These are phyloP conservation scores for Cassiopea andromeda DNA, from an alignment of 30 jellyfish, hydroid and myxozoan species.

Conservation along the genomic window DNA sequence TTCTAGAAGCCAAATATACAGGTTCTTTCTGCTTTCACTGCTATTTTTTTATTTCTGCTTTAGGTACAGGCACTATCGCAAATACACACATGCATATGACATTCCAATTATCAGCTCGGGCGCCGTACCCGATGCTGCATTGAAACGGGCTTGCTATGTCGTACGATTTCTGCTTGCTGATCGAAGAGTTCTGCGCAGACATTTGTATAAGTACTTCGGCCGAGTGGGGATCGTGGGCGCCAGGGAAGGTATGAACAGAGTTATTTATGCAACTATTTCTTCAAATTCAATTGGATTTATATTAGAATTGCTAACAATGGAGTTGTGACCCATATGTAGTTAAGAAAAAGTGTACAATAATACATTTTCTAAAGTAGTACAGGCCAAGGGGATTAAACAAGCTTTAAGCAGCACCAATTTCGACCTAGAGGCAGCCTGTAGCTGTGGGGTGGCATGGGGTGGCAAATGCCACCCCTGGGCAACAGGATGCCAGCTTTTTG, in stretches of 20 bases:
- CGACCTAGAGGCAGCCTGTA: too few relatives aligned
- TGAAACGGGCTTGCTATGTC: constrained; percentile 90
- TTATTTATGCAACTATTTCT: not conserved
- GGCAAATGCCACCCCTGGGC: too few relatives aligned
- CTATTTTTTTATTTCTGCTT: not conserved
- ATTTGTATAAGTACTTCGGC: constrained; percentile 78
- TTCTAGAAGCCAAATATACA: not conserved
- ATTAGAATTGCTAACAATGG: not conserved
- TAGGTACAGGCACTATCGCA: constrained; percentile 84
- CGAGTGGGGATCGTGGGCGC: constrained; percentile 85
- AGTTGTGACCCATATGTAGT: too few relatives aligned
- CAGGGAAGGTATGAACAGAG: constrained; percentile 56
- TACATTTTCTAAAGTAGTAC: too few relatives aligned
- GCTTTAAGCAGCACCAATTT: too few relatives aligned
- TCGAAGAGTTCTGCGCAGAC: constrained; percentile 54
- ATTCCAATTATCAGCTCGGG: constrained; percentile 74
- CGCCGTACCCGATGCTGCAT: constrained; percentile 77
- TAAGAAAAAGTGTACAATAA: too few relatives aligned
- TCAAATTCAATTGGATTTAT: not conserved
- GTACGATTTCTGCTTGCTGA: constrained; percentile 82
- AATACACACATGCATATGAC: constrained; percentile 89
- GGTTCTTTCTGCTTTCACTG: not conserved
- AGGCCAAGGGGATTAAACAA: too few relatives aligned
- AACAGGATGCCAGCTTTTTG: too few relatives aligned
- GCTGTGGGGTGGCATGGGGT: too few relatives aligned